Conservation (phyloP, 2,797 vertebrate genomes). For the Pantherophis alleghaniensis region DNA sequence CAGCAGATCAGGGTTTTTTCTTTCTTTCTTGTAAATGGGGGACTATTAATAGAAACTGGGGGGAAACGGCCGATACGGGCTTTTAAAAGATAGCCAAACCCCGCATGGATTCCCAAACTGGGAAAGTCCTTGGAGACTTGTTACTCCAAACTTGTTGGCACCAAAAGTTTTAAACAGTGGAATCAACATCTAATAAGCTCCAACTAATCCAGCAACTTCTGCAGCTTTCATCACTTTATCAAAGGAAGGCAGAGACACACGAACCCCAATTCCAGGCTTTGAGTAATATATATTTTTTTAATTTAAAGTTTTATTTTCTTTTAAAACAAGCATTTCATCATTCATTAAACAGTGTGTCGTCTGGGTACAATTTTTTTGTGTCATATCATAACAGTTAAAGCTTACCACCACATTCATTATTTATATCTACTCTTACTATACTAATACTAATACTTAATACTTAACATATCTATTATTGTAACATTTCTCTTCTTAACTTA, state of each 20-base stretch:
- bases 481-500: too few relatives aligned
- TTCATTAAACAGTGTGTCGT: too few relatives aligned
- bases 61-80: constrained; percentile 11
- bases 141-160: background rate
- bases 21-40: constrained; percentile 45
- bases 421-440: too few relatives aligned
- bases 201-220: background rate
- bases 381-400: too few relatives aligned
- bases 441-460: too few relatives aligned
- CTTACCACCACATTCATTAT: too few relatives aligned
- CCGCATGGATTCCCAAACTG: too few relatives aligned
- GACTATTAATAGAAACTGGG: constrained; percentile 59
- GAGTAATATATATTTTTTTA: background rate
- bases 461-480: too few relatives aligned
- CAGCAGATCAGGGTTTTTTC: constrained; percentile 61
- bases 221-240: background rate
- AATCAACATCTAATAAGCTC: background rate
- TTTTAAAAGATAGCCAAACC: constrained; percentile 30
- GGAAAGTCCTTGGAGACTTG: background rate
- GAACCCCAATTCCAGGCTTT: too few relatives aligned
- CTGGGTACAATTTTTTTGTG: too few relatives aligned
- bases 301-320: too few relatives aligned
- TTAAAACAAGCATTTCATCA: too few relatives aligned
- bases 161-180: background rate
- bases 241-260: background rate